A percentile compares a stretch with the other conserved stretches of the same genome.
Conservation (phyloP, 2,797 vertebrate genomes). For the Falco naumanni region DNA sequence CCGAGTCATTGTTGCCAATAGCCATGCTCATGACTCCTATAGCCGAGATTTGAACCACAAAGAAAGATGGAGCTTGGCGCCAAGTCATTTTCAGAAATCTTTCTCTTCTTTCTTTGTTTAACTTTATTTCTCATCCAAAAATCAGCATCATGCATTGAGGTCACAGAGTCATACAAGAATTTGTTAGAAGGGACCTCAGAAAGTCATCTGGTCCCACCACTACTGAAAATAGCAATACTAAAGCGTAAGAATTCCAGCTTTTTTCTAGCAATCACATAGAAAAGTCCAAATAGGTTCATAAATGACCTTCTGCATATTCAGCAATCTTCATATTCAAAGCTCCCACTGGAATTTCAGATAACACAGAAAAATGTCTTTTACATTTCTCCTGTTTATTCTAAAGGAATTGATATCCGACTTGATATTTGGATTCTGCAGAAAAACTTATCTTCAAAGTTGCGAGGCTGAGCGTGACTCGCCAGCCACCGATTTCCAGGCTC, state of each 20-base stretch:
- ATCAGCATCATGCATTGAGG: neutral
- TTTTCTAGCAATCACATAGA: neutral
- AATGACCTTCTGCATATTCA: neutral
- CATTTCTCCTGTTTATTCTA: neutral
- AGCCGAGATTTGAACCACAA: neutral
- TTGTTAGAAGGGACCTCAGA: neutral
- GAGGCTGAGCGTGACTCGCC: neutral
- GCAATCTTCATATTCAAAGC: neutral
- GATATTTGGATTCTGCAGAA: neutral
- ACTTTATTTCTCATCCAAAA: neutral
- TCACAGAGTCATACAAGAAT: neutral
- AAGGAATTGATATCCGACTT: neutral
- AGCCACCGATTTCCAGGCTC: neutral
- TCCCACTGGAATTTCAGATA: neutral
- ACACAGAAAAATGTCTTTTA: neutral
- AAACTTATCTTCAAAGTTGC: neutral
- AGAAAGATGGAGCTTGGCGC: neutral
- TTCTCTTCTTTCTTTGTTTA: neutral
- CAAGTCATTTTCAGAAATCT: neutral
- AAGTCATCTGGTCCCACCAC: neutral
- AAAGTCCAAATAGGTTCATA: neutral
- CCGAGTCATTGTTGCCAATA: neutral
- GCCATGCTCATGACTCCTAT: accelerated
- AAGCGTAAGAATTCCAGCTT: neutral
- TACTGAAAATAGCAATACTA: neutral